Base-by-base conservation (phyloP, 2,888 invertebrate genomes). In the Mimachlamys varia region DNA sequence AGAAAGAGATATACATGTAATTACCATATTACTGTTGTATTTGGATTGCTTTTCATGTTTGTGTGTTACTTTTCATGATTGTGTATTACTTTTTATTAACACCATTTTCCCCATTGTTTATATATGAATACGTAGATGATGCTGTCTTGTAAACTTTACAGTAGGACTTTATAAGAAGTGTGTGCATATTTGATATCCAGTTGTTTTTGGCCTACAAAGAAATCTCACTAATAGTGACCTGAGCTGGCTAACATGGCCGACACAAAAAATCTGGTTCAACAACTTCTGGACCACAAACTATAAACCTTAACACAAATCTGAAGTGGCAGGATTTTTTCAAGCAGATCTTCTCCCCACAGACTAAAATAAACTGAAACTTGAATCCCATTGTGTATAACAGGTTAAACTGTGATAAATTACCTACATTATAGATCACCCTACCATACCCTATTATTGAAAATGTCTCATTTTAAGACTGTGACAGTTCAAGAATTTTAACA, bases 341-440 rank as follows among this genome's bases (percentile, higher is more conserved):
- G 33, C 76, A 76, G 13, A 76, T 76, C 76, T 58, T 58, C 22
- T 58, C 58, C 13, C 27, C 33, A 22, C 76, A 12, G 76, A 33
- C 76, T 33, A 76, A 76, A 76, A 76, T 76, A 76, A 76, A 76
- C 76, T 76, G 76, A 76, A 76, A 76, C 27, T 76, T 76, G 76
- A 76, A 76, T 76, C 76, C 76, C 7, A 27, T 76, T 76, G 76
- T 76, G 76, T 27, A 76, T 76, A 12, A 33, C 33, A 33, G 0
- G 76, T 76, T 76, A 76, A 76, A 27, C 33, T 7, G 76, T 27
- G 76, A 76, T 76, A 76, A 76, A 76, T 76, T 33, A 33, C 58
- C 58, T 58, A 58, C 58, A 58, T 58, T 58, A 58, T 7, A 22
- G 58, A 58, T 1, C 22, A 22, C 76, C 12, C 27, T 27, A 76